Conservation (phyloP, 2,797 vertebrate genomes). For the Poecilia velifera region DNA sequence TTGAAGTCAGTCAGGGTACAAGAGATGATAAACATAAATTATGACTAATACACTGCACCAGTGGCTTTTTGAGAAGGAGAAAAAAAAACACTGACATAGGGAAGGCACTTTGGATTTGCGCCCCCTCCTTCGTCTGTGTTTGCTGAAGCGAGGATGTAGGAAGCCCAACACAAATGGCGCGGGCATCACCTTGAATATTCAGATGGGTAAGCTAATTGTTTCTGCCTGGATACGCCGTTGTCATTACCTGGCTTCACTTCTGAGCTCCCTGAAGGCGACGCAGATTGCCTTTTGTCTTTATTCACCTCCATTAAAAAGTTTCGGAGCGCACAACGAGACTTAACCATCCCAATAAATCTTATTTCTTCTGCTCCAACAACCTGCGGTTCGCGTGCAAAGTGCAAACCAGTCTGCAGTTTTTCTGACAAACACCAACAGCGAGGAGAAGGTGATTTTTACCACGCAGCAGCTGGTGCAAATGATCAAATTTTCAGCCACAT, state of each 20-base stretch:
- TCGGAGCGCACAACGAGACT: slow-evolving; percentile 40
- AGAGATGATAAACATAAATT: slow-evolving; percentile 99
- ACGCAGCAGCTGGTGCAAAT: slow-evolving; percentile 63
- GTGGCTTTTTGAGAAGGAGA: slow-evolving; percentile 92
- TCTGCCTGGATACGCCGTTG: slow-evolving; percentile 91
- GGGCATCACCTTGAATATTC: slow-evolving; percentile 96
- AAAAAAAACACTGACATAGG: slow-evolving; percentile 97
- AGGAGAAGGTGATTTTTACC: slow-evolving; percentile 47
- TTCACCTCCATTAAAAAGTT: slow-evolving; percentile 63
- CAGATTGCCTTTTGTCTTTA: slow-evolving; percentile 55
- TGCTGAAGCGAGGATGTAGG: slow-evolving; percentile 92
- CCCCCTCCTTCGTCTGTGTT: slow-evolving; percentile 83
- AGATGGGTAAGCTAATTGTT: slow-evolving; percentile 94
- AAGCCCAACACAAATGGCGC: slow-evolving; percentile 95
- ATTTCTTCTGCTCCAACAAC: slow-evolving; percentile 34
- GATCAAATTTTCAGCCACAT: slow-evolving; percentile 36
- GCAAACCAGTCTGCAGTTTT: slow-evolving; percentile 19
- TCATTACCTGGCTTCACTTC: slow-evolving; percentile 91
- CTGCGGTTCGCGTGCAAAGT: slow-evolving; percentile 22
- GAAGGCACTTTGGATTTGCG: slow-evolving; percentile 89
- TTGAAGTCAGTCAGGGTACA: slow-evolving; percentile 94
- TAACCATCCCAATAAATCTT: slow-evolving; percentile 22
- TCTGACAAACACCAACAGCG: slow-evolving; percentile 50
- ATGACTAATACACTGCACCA: slow-evolving; percentile 98
- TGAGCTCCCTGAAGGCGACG: slow-evolving; percentile 49